phyloP scores from a whole-genome alignment of 2,888 invertebrate species.

The Cheilosia grossa region DNA sequence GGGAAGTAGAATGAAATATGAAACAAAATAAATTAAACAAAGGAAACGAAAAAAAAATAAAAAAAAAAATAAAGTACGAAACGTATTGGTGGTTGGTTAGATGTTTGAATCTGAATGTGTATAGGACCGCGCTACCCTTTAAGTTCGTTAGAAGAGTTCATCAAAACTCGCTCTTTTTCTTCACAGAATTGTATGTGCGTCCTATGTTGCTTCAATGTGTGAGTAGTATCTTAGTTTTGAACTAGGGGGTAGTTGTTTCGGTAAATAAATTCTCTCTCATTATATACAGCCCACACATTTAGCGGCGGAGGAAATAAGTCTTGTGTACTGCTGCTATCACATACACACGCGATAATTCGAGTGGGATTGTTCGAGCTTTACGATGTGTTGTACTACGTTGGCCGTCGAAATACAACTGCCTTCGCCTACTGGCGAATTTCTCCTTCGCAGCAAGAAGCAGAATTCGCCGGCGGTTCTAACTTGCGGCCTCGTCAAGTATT shows the following conservation, averaged over 20 bases:
- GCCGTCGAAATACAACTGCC: conserved; percentile 48
- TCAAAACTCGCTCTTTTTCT: conserved; percentile 47
- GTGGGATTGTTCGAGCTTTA: conserved; percentile 50
- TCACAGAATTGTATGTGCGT: conserved; percentile 30
- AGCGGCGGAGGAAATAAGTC: conserved; percentile 41
- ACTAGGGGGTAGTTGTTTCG: conserved; percentile 37
- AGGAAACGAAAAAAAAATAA: conserved; percentile 39
- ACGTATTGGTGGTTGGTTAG: conserved; percentile 66
- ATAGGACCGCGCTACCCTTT: conserved; percentile 37
- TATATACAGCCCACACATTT: conserved; percentile 56
- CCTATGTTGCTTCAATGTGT: conserved; percentile 51
- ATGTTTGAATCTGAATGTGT: conserved; percentile 43
- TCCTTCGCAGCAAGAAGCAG: conserved; percentile 75
- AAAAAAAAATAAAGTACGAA: neutral
- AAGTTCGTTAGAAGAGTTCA: conserved; percentile 58
- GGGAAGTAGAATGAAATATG: conserved; percentile 45
- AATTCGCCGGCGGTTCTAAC: conserved; percentile 76
- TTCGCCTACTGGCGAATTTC: conserved; percentile 66
- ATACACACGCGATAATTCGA: conserved; percentile 41
- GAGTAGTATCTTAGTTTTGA: conserved; percentile 52
- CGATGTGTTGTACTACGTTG: conserved; percentile 27
- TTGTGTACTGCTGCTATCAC: conserved; percentile 34
- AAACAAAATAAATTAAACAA: conserved; percentile 51
- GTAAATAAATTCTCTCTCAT: conserved; percentile 46
- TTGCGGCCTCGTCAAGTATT: conserved; percentile 74